Base-by-base conservation (phyloP, 1,140 invertebrate genomes). In the Leptinotarsa undecemlineata region DNA sequence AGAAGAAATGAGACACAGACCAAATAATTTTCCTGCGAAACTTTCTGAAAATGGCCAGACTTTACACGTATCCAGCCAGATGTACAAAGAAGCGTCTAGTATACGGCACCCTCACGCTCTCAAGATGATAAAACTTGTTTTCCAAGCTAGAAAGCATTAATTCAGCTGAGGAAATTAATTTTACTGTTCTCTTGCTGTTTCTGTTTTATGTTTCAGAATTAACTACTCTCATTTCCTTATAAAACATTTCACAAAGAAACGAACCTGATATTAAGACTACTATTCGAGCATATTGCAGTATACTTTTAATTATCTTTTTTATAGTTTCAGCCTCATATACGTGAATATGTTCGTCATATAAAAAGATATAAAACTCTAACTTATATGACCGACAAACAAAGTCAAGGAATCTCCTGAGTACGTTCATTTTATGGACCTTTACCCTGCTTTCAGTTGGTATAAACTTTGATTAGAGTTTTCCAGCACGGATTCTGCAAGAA, bases 201-300 rank as follows among this genome's bases (percentile, higher is more conserved):
- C 51, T 57, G 51, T 57, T 57, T 57, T 57, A 57, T 57, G 51
- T 57, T 19, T 57, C 17, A 57, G 51, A 57, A 57, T 17, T 57
- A 57, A 57, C 51, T 57, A 57, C 17, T n/a, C 51, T 17, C 17
- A 57, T 57, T 57, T 57, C 3, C 51, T 57, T 57, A 15, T 15
- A 19, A 57, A 57, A 57, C 51, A 57, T 15, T 57, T 57, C 51
- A 57, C 51, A 57, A 57, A 57, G 51, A n/a, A 57, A 57, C 51
- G 14, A 57, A 57, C 51, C n/a, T 57, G 5, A 17, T 57, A 57
- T 57, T 5, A 57, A 4, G 17, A 19, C 5, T 17, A 57, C 2
- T 57, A 57, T 57, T 19, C 4, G 51, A 57, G n/a, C 15, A 19
- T 17, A 57, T 15, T 57, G n/a, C n/a, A 15, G n/a, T 57, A n/a